phyloP scores from a whole-genome alignment of 2,797 vertebrate species.

The Malacoraja senta region DNA sequence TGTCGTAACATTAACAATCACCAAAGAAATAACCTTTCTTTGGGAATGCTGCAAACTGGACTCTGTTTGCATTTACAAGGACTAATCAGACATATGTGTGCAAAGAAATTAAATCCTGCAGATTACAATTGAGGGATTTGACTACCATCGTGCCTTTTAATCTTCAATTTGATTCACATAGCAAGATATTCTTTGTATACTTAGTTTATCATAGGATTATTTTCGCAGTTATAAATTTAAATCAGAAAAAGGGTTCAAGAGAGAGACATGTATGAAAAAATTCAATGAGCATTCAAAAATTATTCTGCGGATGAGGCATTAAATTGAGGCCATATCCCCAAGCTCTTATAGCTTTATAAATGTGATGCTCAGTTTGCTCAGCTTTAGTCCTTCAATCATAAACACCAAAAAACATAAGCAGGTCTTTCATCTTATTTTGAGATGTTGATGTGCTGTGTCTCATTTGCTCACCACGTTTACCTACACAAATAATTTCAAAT shows the following conservation, averaged over 20 bases:
- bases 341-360: background rate
- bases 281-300: background rate
- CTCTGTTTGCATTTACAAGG: constrained; percentile 27
- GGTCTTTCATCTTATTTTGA: background rate
- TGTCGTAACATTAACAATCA: constrained; percentile 33
- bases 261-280: constrained; percentile 13
- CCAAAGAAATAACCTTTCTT: constrained; percentile 37
- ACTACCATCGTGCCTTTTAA: constrained; percentile 29
- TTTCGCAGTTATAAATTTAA: constrained; percentile 1
- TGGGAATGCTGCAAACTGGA: constrained; percentile 30
- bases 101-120: constrained; percentile 36
- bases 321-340: background rate
- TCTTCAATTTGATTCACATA: constrained; percentile 30
- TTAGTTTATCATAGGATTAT: constrained; percentile 11
- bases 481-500: background rate
- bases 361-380: background rate
- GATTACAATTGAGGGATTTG: constrained; percentile 34
- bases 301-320: background rate
- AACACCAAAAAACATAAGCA: background rate
- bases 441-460: background rate
- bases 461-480: background rate
- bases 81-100: constrained; percentile 31
- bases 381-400: background rate
- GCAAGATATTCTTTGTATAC: constrained; percentile 5
- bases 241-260: constrained; percentile 1